Conservation (phyloP, 2,113 vertebrate genomes). For the Myotis lucifugus region DNA sequence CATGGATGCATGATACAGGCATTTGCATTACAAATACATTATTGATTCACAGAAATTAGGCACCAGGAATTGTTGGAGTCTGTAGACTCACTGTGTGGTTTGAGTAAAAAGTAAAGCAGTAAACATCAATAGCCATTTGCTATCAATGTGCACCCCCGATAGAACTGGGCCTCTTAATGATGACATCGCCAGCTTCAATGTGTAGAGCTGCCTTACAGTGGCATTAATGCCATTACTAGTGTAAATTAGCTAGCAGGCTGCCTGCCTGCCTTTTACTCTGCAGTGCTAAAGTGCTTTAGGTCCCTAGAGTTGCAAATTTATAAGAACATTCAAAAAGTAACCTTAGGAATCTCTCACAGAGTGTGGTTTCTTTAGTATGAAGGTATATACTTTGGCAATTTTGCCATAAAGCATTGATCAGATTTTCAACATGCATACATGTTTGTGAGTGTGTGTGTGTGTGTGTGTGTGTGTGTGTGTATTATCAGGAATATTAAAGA, state of each 20-base stretch:
- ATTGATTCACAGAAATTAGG: slow-evolving; percentile 78
- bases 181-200: slow-evolving; percentile 14
- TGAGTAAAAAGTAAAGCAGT: slow-evolving; percentile 74
- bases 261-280: slow-evolving; percentile 62
- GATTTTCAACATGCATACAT: neutral
- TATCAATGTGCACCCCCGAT: slow-evolving; percentile 51
- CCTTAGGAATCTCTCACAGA: slow-evolving; percentile 35
- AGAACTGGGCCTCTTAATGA: slow-evolving; percentile 68
- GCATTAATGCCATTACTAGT: slow-evolving; percentile 72
- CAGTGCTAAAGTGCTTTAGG: slow-evolving; percentile 56
- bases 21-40: slow-evolving; percentile 82
- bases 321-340: slow-evolving; percentile 65
- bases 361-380: slow-evolving; percentile 62
- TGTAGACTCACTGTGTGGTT: slow-evolving; percentile 63
- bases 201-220: slow-evolving; percentile 55
- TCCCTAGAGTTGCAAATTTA: slow-evolving; percentile 45
- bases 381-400: slow-evolving; percentile 55
- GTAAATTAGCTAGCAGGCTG: slow-evolving; percentile 67
- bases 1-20: slow-evolving; percentile 73
- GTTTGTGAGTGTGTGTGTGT: neutral
- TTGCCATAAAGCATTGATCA: neutral
- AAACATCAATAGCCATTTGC: slow-evolving; percentile 81
- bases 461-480: neutral
- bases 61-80: slow-evolving; percentile 71
- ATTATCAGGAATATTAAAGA: neutral